Percentiles rank a stretch among this genome's conserved stretches.
These are phyloP conservation scores for Drosophila falleni DNA, from an alignment of 2,888 invertebrate genomes.

Conservation along the genomic window DNA sequence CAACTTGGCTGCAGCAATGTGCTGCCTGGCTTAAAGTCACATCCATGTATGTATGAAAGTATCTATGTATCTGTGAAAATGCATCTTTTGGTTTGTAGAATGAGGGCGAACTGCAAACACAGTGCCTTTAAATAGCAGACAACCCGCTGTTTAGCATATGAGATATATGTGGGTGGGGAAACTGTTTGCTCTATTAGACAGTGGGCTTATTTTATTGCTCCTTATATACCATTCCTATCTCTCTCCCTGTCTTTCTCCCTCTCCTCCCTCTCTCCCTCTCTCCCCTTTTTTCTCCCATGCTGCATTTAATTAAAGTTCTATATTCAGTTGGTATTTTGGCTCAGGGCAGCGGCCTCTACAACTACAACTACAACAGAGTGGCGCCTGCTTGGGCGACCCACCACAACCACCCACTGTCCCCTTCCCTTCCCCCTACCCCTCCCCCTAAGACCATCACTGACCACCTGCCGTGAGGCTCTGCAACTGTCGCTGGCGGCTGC, in stretches of 20 bases:
- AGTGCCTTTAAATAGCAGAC: conserved; percentile 66
- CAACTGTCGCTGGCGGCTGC: conserved; percentile 65
- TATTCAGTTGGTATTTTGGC: conserved; percentile 72
- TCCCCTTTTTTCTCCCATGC: conserved; percentile 26
- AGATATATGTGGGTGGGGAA: conserved; percentile 23
- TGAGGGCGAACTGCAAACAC: conserved; percentile 56
- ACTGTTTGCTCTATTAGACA: conserved; percentile 57
- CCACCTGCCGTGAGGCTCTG: conserved; percentile 65
- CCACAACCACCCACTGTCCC: conserved; percentile 13
- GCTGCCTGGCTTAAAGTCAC: conserved; percentile 45
- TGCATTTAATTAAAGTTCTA: conserved; percentile 75
- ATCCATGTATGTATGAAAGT: conserved; percentile 9
- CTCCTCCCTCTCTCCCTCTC: conserved; percentile 16
- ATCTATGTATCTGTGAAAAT: conserved; percentile 1
- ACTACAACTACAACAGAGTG: conserved; percentile 27
- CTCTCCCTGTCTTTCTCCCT: conserved; percentile 27
- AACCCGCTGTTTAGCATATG: conserved; percentile 63
- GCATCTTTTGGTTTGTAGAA: conserved; percentile 20
- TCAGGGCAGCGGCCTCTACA: conserved; percentile 25
- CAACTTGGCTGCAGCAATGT: conserved; percentile 11
- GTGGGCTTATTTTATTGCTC: conserved; percentile 44
- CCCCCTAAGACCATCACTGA: conserved; percentile 19
- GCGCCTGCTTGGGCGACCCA: conserved; percentile 55
- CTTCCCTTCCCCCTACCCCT: neutral
- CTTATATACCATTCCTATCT: conserved; percentile 11